These are phyloP conservation scores for Campopleginae sp. DNA, from an alignment of 2,888 invertebrate genomes.

Conservation along the genomic window DNA sequence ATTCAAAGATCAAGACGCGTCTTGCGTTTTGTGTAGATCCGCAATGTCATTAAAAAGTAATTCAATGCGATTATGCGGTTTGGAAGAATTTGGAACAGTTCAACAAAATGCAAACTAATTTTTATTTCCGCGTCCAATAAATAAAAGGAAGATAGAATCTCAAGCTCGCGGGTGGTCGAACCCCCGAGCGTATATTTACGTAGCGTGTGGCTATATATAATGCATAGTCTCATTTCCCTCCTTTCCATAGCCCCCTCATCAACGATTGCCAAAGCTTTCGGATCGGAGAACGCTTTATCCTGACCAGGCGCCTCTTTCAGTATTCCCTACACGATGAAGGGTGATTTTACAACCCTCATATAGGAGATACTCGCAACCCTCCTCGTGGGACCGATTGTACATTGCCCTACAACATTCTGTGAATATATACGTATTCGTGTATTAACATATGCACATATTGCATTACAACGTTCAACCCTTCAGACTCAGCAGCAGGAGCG, in stretches of 20 bases:
- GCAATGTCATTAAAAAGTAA: not conserved
- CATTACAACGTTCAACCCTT: conserved; percentile 39
- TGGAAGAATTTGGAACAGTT: not conserved
- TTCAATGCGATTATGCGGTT: not conserved
- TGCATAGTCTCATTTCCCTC: conserved; percentile 67
- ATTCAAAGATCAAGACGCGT: not conserved
- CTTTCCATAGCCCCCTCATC: not conserved
- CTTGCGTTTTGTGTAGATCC: not conserved
- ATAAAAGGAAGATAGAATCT: conserved; percentile 61
- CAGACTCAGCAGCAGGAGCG: conserved; percentile 23
- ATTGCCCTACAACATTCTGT: not conserved
- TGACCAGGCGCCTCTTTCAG: conserved; percentile 39
- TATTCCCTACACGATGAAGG: conserved; percentile 43
- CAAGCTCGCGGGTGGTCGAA: conserved; percentile 70
- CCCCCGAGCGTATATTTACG: conserved; percentile 70
- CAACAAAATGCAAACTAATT: not conserved
- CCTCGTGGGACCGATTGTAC: conserved; percentile 11
- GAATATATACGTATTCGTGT: not conserved
- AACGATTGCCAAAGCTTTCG: conserved; percentile 45
- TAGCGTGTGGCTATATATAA: conserved; percentile 74
- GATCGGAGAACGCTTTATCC: conserved; percentile 54
- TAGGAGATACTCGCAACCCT: conserved; percentile 45
- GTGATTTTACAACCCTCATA: conserved; percentile 48
- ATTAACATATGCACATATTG: conserved; percentile 23
- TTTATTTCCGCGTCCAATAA: conserved; percentile 12